Evolutionary conservation across 2,888 invertebrate genomes (phyloP).

Genomic region (Tridacna crocea): DNA sequence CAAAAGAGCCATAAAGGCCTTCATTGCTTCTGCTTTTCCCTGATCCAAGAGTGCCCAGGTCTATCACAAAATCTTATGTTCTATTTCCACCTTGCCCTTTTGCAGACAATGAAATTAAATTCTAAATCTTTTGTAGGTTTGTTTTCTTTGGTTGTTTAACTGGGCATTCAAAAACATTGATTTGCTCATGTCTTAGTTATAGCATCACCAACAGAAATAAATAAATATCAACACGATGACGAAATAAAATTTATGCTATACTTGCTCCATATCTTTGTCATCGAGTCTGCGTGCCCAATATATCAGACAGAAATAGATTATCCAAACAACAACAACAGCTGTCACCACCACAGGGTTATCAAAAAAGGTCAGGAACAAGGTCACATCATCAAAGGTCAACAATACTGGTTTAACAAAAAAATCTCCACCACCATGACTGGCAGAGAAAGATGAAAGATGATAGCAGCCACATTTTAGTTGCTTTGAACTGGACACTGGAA

Average conservation of each 20-base stretch:
- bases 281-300: conserved; percentile 72
- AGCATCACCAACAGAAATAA: too few relatives aligned
- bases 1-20: background rate
- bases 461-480: conserved; percentile 60
- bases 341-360: conserved; percentile 76
- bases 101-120: too few relatives aligned
- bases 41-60: background rate
- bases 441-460: conserved; percentile 69
- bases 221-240: too few relatives aligned
- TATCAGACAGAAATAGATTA: conserved; percentile 68
- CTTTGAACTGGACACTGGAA: conserved; percentile 32
- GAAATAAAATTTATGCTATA: conserved; percentile 11
- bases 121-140: too few relatives aligned
- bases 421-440: conserved; percentile 59
- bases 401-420: conserved; percentile 40
- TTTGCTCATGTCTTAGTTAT: too few relatives aligned
- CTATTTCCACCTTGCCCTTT: background rate
- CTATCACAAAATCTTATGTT: background rate
- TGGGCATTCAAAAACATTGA: too few relatives aligned
- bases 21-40: background rate
- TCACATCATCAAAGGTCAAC: conserved; percentile 66
- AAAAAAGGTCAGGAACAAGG: conserved; percentile 73
- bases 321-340: conserved; percentile 68
- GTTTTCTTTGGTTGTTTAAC: too few relatives aligned
- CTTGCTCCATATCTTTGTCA: conserved; percentile 64